A percentile compares a stretch with the other conserved stretches of the same genome.
Evolutionary conservation across 2,797 vertebrate species (phyloP).

Genomic region (Girardinus metallicus): DNA sequence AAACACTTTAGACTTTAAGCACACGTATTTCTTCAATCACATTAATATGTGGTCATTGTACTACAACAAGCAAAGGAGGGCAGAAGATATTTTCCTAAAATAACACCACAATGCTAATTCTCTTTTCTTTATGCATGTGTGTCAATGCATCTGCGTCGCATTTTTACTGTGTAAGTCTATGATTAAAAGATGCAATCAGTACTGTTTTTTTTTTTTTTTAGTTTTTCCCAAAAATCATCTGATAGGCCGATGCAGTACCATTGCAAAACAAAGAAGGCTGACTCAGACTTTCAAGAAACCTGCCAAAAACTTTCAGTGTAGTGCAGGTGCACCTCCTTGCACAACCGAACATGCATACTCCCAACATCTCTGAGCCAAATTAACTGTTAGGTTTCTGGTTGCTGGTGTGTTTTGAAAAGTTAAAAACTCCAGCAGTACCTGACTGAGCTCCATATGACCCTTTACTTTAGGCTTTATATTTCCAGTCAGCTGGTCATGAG

Average conservation of each 20-base stretch:
- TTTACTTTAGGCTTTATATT: constrained; percentile 68
- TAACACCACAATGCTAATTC: constrained; percentile 5
- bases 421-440: constrained; percentile 44
- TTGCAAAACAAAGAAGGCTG: constrained; percentile 53
- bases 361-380: constrained; percentile 21
- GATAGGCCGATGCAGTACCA: constrained; percentile 37
- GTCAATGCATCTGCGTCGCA: not conserved
- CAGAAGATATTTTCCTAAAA: not conserved
- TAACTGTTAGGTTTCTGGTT: constrained; percentile 15
- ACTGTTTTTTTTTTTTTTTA: not conserved
- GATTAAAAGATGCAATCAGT: constrained; percentile 55
- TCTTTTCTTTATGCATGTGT: constrained; percentile 4
- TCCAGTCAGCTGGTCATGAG: constrained; percentile 67
- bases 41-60: constrained; percentile 25
- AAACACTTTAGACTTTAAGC: constrained; percentile 23
- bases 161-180: constrained; percentile 18
- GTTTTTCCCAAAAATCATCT: constrained; percentile 41
- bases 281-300: constrained; percentile 38
- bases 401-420: constrained; percentile 39
- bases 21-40: constrained; percentile 13
- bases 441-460: constrained; percentile 65
- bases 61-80: not conserved
- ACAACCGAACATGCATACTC: not conserved
- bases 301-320: constrained; percentile 43
- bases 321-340: constrained; percentile 11